A percentile compares a stretch with the other conserved stretches of the same genome.
These are phyloP conservation scores for Melanostoma scalare DNA, from an alignment of 2,888 invertebrate genomes.

Conservation along the genomic window DNA sequence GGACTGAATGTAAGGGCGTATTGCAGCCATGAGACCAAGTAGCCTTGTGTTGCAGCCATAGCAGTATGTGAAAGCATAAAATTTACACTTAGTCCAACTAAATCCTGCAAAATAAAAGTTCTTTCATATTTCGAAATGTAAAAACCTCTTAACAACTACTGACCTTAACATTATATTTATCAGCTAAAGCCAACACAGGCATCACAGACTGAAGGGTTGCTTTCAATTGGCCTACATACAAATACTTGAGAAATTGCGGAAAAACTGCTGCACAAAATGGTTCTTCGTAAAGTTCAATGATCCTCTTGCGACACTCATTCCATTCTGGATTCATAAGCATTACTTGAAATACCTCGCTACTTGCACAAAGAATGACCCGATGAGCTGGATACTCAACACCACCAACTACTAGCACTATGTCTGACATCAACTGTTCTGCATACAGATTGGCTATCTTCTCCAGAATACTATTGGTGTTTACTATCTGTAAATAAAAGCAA, in stretches of 20 bases:
- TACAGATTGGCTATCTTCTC: slow-evolving; percentile 92
- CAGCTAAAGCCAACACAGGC: slow-evolving; percentile 93
- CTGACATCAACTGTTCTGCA: slow-evolving; percentile 93
- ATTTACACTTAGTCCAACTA: slow-evolving; percentile 90
- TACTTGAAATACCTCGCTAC: slow-evolving; percentile 98
- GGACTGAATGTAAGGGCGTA: slow-evolving; percentile 93
- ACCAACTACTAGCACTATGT: slow-evolving; percentile 92
- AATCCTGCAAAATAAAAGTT: slow-evolving; percentile 84
- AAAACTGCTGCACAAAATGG: slow-evolving; percentile 92
- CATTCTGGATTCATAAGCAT: slow-evolving; percentile 97
- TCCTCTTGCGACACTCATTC: slow-evolving; percentile 93
- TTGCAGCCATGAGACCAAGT: slow-evolving; percentile 94
- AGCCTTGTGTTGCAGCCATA: slow-evolving; percentile 90
- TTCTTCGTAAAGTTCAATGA: slow-evolving; percentile 93
- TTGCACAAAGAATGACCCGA: slow-evolving; percentile 94
- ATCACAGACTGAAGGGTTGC: slow-evolving; percentile 93
- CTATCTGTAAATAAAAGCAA: slow-evolving; percentile 85
- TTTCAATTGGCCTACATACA: slow-evolving; percentile 95
- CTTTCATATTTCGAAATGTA: neutral
- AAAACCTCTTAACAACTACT: slow-evolving; percentile 48
- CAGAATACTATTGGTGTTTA: slow-evolving; percentile 91
- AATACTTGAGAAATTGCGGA: slow-evolving; percentile 91
- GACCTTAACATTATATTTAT: slow-evolving; percentile 96
- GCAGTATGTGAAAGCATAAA: slow-evolving; percentile 95
- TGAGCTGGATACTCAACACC: slow-evolving; percentile 93